These are phyloP conservation scores for Himantopus leucocephalus DNA, from an alignment of 2,113 vertebrate species.

Conservation along the genomic window DNA sequence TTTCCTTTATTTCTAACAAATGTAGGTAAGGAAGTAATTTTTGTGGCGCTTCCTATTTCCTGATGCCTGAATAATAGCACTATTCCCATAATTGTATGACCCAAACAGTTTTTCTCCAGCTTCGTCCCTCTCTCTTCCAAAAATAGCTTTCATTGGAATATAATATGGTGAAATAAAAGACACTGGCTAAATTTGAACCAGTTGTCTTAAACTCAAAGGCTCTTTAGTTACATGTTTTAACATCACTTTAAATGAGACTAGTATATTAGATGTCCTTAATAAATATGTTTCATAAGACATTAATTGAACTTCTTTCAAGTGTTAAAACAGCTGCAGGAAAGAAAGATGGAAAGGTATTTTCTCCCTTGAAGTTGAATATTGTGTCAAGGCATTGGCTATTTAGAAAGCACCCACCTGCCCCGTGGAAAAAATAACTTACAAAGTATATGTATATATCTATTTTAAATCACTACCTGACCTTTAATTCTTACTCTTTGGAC, in stretches of 20 bases:
- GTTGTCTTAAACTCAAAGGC: not conserved
- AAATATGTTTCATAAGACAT: not conserved
- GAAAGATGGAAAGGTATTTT: not conserved
- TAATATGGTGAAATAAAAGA: not conserved
- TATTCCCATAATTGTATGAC: slow-evolving; percentile 24
- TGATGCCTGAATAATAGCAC: slow-evolving; percentile 22
- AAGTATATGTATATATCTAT: not conserved
- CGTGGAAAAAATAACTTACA: not conserved
- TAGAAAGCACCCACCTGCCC: not conserved
- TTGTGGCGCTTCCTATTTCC: slow-evolving; percentile 49
- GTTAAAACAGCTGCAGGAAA: not conserved
- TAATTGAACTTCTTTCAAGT: not conserved
- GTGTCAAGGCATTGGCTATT: not conserved
- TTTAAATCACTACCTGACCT: not conserved
- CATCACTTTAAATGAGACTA: not conserved
- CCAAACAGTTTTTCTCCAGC: slow-evolving; percentile 16
- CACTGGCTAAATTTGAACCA: slow-evolving; percentile 15
- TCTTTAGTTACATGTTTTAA: not conserved
- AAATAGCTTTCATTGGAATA: slow-evolving; percentile 23
- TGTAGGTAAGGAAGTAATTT: slow-evolving; percentile 64
- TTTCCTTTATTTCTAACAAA: slow-evolving; percentile 50
- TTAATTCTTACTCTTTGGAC: not conserved
- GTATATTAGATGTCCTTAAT: not conserved
- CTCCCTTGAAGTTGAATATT: not conserved
- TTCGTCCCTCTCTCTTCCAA: not conserved